Evolutionary conservation across 2,113 vertebrate genomes (phyloP).

Genomic region (Girardinichthys multiradiatus): DNA sequence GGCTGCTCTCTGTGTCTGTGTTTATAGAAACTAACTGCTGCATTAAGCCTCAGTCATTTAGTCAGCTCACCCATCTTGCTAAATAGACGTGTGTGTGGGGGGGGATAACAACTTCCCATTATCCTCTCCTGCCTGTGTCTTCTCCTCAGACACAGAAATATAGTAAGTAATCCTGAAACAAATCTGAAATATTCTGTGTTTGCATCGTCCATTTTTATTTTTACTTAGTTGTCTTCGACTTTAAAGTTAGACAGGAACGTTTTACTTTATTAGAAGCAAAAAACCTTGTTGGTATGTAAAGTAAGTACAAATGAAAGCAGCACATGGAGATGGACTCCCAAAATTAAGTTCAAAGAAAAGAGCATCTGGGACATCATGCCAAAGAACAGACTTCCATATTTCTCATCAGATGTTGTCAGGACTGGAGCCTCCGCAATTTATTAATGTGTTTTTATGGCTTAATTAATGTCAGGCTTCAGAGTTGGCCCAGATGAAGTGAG

Average conservation of each 20-base stretch:
- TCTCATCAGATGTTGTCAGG: conserved; percentile 64
- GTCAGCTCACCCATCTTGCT: conserved; percentile 3
- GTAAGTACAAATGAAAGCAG: background rate
- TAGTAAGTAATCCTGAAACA: conserved; percentile 22
- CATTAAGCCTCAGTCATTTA: conserved; percentile 21
- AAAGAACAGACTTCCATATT: conserved; percentile 49
- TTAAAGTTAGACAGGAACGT: conserved; percentile 6
- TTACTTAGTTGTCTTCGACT: conserved; percentile 34
- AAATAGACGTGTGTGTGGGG: conserved; percentile 18
- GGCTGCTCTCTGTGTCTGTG: conserved; percentile 16
- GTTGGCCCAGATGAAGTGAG: conserved; percentile 24
- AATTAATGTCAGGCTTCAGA: conserved; percentile 66
- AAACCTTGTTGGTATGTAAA: no score
- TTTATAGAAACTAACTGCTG: conserved; percentile 11
- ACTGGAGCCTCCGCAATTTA: conserved; percentile 48
- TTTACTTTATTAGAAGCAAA: conserved; percentile 6
- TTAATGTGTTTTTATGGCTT: conserved; percentile 67
- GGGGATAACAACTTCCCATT: background rate
- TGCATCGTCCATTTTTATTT: background rate
- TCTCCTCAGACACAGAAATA: conserved; percentile 20
- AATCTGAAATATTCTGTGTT: conserved; percentile 17
- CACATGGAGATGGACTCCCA: conserved; percentile 12
- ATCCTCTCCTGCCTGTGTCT: background rate
- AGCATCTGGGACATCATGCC: conserved; percentile 40
- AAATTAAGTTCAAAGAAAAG: conserved; percentile 33